These are phyloP conservation scores for Globodera rostochiensis DNA, from an alignment of 1,140 invertebrate species.

Conservation along the genomic window DNA sequence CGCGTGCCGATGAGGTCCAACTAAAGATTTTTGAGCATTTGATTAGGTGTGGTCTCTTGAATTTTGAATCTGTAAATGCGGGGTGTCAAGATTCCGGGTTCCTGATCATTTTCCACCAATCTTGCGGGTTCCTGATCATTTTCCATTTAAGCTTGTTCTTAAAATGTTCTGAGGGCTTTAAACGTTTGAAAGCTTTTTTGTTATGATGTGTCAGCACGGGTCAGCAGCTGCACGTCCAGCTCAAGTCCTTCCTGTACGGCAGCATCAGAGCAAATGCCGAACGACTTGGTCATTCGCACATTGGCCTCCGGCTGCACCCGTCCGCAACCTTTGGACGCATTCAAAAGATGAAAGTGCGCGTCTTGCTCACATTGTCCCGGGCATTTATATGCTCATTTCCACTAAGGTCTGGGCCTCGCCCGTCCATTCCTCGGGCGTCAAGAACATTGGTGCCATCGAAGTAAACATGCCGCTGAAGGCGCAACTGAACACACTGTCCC, in stretches of 20 bases:
- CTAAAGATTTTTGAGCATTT: no score
- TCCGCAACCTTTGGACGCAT: not conserved
- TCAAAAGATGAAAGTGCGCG: conserved; percentile 4
- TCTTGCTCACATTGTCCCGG: not conserved
- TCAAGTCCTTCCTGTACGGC: not conserved
- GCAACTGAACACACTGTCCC: conserved; percentile 5
- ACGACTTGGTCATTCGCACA: not conserved
- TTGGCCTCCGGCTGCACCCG: not conserved
- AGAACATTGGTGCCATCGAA: not conserved
- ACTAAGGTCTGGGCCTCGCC: conserved; percentile 1
- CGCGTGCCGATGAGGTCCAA: not conserved
- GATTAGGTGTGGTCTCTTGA: no score
- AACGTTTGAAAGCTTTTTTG: no score
- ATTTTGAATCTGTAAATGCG: no score
- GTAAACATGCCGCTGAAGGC: not conserved
- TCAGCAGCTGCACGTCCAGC: conserved; percentile 8
- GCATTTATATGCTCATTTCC: no score
- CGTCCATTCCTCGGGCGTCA: not conserved
- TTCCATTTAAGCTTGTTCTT: no score
- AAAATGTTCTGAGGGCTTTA: no score
- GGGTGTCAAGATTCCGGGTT: no score
- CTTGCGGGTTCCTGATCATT: no score
- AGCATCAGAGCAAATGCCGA: not conserved
- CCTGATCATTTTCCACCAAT: no score
- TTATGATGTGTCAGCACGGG: not conserved